phyloP scores from a whole-genome alignment of 2,797 vertebrate genomes.

The Zalophus californianus region DNA sequence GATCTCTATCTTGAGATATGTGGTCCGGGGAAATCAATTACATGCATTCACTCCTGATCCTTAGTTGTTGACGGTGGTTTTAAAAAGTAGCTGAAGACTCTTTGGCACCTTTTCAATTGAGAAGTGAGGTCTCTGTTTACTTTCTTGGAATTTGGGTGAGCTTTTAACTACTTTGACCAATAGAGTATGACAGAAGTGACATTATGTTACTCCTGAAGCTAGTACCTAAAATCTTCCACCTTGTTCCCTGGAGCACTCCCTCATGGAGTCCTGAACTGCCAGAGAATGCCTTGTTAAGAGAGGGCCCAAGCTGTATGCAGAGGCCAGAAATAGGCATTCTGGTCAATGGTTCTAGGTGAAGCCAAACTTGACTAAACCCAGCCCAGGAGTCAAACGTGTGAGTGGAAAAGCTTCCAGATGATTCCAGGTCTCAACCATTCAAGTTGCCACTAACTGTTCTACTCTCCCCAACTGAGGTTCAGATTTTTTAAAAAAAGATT shows the following conservation, averaged over 20 bases:
- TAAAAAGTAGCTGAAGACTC: not conserved
- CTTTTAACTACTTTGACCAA: not conserved
- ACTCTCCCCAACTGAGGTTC: not conserved
- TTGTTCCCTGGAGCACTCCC: not conserved
- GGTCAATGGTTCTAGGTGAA: not conserved
- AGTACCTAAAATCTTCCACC: not conserved
- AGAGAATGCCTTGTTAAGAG: not conserved
- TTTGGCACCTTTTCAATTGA: not conserved
- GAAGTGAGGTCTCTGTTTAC: not conserved
- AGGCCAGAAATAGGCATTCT: not conserved
- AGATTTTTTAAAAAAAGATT: too few species aligned
- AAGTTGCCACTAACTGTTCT: not conserved
- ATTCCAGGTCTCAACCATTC: not conserved
- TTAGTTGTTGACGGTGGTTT: not conserved
- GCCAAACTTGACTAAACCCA: not conserved
- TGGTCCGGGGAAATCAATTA: not conserved
- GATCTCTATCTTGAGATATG: not conserved
- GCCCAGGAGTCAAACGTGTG: not conserved
- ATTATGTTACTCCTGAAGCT: not conserved
- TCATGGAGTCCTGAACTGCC: not conserved
- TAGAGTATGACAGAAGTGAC: not conserved
- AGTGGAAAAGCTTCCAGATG: not conserved
- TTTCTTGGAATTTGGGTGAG: not conserved
- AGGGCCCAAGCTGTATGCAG: not conserved
- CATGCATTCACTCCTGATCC: not conserved